Evolutionary conservation across 2,888 invertebrate genomes (phyloP).

Genomic region (Oscheius sp.): DNA sequence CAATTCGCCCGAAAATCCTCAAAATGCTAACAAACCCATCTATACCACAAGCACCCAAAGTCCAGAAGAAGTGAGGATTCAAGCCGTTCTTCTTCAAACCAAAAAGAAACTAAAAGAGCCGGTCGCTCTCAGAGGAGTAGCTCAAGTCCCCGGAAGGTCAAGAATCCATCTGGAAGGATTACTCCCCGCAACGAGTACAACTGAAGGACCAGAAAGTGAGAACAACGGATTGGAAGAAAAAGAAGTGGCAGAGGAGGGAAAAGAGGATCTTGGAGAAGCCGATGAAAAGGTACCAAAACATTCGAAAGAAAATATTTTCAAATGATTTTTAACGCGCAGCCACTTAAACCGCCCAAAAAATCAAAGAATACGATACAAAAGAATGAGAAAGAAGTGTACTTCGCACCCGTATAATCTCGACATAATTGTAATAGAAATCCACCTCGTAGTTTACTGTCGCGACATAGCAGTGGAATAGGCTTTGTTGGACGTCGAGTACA

Average conservation of each 20-base stretch:
- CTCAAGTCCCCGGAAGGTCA: constrained; percentile 2
- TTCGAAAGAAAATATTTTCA: too few relatives aligned
- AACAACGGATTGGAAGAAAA: constrained; percentile 17
- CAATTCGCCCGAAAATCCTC: constrained; percentile 1
- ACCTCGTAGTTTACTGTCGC: too few relatives aligned
- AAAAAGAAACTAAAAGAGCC: constrained; percentile 6
- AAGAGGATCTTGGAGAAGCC: constrained; percentile 1
- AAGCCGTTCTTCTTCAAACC: constrained; percentile 8
- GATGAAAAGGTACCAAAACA: constrained; percentile 17
- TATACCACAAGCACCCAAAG: neutral
- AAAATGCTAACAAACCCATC: constrained; percentile 2
- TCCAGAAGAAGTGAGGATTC: neutral
- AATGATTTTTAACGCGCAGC: too few relatives aligned
- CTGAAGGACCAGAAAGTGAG: neutral
- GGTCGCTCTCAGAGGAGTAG: constrained; percentile 6
- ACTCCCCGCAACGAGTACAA: neutral
- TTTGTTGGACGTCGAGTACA: too few relatives aligned
- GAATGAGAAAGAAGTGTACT: too few relatives aligned
- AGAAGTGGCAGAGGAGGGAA: constrained; percentile 11
- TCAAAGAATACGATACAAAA: too few relatives aligned
- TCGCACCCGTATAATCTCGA: too few relatives aligned
- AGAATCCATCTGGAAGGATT: neutral
- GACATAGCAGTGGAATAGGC: too few relatives aligned
- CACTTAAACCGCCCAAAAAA: too few relatives aligned
- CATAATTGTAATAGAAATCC: too few relatives aligned